phyloP scores from a whole-genome alignment of 2,113 vertebrate genomes.

The Grantiella picta region DNA sequence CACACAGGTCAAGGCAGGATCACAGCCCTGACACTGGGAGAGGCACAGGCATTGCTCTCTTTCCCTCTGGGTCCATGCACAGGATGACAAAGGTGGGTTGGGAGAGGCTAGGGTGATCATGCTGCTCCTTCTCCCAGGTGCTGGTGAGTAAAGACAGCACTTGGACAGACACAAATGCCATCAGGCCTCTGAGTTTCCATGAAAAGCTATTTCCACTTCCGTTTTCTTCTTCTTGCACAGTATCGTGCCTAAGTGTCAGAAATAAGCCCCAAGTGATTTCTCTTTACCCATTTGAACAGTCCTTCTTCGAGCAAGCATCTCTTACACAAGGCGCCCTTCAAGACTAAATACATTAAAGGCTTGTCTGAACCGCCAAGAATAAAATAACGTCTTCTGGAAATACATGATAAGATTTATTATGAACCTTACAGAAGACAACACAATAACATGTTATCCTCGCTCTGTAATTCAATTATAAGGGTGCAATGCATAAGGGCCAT shows the following conservation, averaged over 20 bases:
- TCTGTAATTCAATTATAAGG: constrained; percentile 37
- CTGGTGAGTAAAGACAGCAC: background rate
- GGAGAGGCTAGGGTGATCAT: background rate
- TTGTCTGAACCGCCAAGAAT: constrained; percentile 2
- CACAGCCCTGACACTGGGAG: rapidly evolving
- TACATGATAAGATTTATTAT: constrained; percentile 36
- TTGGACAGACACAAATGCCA: background rate
- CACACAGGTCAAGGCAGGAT: background rate
- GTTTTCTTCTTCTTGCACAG: background rate
- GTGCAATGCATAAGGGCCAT: background rate
- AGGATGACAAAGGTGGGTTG: background rate
- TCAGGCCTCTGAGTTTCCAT: background rate
- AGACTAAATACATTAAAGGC: constrained; percentile 37
- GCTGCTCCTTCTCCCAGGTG: rapidly evolving
- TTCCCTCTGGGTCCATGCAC: background rate
- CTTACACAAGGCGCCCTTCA: background rate
- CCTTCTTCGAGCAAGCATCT: background rate
- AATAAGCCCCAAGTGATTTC: background rate
- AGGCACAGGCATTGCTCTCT: no score
- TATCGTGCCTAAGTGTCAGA: background rate
- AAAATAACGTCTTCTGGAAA: constrained; percentile 26
- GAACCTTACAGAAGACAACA: constrained; percentile 33
- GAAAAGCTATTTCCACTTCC: background rate
- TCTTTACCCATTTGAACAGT: background rate
- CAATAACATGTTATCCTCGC: constrained; percentile 28